Evolutionary conservation across 1,140 invertebrate genomes (phyloP), one percentile per base, ranked within the genome.

Genomic region (Diachasmimorpha longicaudata): DNA sequence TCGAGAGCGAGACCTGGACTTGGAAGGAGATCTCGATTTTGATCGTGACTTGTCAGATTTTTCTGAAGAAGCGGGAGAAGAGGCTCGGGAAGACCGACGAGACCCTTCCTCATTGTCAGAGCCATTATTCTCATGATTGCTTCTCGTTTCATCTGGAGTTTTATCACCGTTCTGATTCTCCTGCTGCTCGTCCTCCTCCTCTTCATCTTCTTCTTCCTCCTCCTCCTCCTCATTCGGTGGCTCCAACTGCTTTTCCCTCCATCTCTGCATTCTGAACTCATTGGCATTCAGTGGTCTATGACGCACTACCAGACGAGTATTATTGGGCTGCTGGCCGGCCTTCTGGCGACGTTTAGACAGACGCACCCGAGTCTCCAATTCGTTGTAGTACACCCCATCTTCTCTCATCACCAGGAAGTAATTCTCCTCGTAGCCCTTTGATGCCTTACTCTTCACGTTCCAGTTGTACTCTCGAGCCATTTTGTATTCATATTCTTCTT

Each of bases 381-480:
- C 98, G 90, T 99, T 98, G 87, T 99, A 99, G 88, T 95, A 99
- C 25, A 89, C 95, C 66, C 94, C 95, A 84, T 98, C 95, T 79
- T 95, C 93, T 71, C 97, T 92, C 70, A 98, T 93, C 73, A 98
- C 95, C 87, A 99, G 95, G 89, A 99, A 99, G 86, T 99, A 99
- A 87, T 98, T 99, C 88, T 99, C 98, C 88, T 99, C 97, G 84
- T 99, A 99, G 46, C 97, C 98, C 87, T 98, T 98, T 0, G 96
- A 97, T 0, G 96, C 94, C 91, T 99, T 99, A 86, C 96, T 99
- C 86, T 99, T 99, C 1, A 99, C 98, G 89, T 99, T 99, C 98
- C 98, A 99, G 83, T 98, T 98, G 83, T 98, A 98, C 86, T 98
- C 96, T 80, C 97, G 91, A 0, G 96, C 95, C 94, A 98, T 97